Percentiles rank a stretch among this genome's conserved stretches.
Conservation (phyloP, 2,113 vertebrate genomes). For the Dipodomys merriami region DNA sequence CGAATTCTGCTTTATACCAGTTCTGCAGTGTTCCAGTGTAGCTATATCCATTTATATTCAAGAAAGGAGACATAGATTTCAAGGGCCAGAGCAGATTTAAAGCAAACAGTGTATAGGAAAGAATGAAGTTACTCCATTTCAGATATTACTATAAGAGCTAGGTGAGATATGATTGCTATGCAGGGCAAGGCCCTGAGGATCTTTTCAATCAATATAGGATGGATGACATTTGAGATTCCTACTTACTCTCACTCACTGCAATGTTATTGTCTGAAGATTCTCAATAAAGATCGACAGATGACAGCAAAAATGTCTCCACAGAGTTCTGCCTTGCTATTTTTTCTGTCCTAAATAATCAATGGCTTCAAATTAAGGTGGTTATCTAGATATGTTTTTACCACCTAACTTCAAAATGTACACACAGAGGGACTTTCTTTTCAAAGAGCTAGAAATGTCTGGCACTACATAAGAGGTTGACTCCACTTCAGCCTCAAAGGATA, state of each 20-base stretch:
- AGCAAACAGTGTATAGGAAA: not conserved
- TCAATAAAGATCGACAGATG: slow-evolving; percentile 6
- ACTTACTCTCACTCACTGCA: not conserved
- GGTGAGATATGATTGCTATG: fast-evolving
- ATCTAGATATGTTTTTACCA: not conserved
- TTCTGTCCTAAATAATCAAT: slow-evolving; percentile 19
- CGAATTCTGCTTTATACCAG: not conserved
- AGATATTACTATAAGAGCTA: not conserved
- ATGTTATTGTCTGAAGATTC: not conserved
- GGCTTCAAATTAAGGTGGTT: slow-evolving; percentile 5
- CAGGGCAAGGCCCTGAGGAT: not conserved
- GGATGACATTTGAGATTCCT: not conserved
- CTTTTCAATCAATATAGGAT: not conserved
- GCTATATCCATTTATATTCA: slow-evolving; percentile 16
- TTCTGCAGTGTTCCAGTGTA: not conserved
- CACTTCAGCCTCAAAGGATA: not conserved
- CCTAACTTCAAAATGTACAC: not conserved
- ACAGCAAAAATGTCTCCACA: not conserved
- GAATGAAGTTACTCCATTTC: not conserved
- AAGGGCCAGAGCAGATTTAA: not conserved
- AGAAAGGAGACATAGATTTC: not conserved
- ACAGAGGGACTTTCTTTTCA: not conserved
- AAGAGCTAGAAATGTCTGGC: not conserved
- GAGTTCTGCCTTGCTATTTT: not conserved
- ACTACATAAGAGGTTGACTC: not conserved